phyloP scores from a whole-genome alignment of 1,140 invertebrate genomes.

The Drosophila navojoa region DNA sequence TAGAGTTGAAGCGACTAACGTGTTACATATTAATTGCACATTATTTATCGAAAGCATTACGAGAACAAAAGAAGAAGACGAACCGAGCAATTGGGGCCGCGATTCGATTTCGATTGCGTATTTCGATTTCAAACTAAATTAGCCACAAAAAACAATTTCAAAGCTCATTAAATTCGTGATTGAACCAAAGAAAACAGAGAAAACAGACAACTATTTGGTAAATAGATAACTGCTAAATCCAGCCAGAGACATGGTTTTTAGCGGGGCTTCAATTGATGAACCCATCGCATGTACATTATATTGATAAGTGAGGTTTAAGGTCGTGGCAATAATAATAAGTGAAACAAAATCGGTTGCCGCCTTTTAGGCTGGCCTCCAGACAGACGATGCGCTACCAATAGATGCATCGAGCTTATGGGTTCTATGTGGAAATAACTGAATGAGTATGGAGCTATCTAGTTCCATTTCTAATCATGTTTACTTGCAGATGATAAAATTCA shows the following conservation, averaged over 20 bases:
- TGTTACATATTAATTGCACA: conserved; percentile 81
- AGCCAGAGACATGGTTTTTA: not conserved
- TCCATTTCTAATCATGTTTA: no score
- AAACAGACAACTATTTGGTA: conserved; percentile 1
- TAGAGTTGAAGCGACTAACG: conserved; percentile 66
- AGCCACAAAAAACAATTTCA: conserved; percentile 66
- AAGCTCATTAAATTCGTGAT: conserved; percentile 66
- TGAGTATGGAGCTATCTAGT: no score
- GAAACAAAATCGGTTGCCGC: conserved; percentile 21
- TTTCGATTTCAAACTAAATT: conserved; percentile 68
- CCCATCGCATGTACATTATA: conserved; percentile 2
- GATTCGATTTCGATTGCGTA: conserved; percentile 42
- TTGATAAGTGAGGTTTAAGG: conserved; percentile 34
- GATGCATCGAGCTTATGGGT: not conserved
- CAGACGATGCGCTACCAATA: conserved; percentile 2
- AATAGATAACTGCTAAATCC: conserved; percentile 45
- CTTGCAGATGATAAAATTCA: no score
- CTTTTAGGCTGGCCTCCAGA: conserved; percentile 2
- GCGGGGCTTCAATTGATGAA: conserved; percentile 29
- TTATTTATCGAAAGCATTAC: conserved; percentile 69
- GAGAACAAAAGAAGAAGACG: not conserved
- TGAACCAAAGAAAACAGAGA: not conserved
- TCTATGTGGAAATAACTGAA: not conserved
- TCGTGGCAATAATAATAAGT: conserved; percentile 50
- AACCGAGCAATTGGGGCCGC: not conserved